phyloP scores from a whole-genome alignment of 1,140 invertebrate species.

The Drosophila insularis region DNA sequence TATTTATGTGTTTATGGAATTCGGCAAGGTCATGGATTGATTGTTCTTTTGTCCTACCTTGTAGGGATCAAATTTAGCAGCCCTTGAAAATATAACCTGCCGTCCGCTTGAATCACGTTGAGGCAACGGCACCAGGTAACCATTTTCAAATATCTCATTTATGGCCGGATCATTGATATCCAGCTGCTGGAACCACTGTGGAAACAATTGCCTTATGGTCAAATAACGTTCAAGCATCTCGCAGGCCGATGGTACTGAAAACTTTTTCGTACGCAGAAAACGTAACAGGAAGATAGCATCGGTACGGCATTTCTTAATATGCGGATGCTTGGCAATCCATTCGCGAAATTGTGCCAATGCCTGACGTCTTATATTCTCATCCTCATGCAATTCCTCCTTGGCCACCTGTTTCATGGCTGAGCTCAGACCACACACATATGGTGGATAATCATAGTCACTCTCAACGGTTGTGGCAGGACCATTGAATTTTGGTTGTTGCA shows the following conservation, averaged over 20 bases:
- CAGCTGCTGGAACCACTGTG: constrained; percentile 91
- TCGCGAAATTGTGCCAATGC: constrained; percentile 88
- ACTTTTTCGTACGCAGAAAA: constrained; percentile 93
- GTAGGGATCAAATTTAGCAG: constrained; percentile 89
- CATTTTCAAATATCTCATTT: constrained; percentile 90
- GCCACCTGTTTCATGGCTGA: constrained; percentile 84
- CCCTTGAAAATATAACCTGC: constrained; percentile 89
- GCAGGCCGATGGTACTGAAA: constrained; percentile 91
- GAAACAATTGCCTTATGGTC: constrained; percentile 90
- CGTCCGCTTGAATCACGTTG: constrained; percentile 89
- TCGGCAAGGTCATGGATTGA: no score
- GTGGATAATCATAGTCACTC: constrained; percentile 68
- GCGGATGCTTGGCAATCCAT: constrained; percentile 90
- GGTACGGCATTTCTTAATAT: constrained; percentile 89
- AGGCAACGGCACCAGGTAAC: constrained; percentile 90
- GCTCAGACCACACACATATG: constrained; percentile 69
- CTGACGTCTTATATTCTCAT: constrained; percentile 87
- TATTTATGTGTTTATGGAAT: background rate
- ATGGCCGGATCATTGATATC: constrained; percentile 88
- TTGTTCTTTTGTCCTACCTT: constrained; percentile 65
- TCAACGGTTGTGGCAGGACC: constrained; percentile 46
- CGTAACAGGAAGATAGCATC: constrained; percentile 91
- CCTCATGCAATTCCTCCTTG: constrained; percentile 88
- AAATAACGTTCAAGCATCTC: constrained; percentile 93
- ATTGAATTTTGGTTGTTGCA: constrained; percentile 62